Base-by-base conservation (phyloP, 2,113 vertebrate genomes). In the Danionella cerebrum region DNA sequence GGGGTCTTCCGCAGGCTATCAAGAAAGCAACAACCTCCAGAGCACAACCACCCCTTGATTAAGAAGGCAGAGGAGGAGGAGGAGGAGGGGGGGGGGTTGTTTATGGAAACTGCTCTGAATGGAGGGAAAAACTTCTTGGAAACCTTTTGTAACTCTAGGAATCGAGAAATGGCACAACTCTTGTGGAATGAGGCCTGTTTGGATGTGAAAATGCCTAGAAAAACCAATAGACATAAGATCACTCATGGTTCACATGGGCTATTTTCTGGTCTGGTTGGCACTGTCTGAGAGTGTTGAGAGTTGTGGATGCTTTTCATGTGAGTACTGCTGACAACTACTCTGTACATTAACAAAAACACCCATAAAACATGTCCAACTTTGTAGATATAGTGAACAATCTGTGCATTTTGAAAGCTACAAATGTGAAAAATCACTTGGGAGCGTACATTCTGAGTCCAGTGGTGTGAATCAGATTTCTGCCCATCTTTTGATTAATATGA, bases 401-500 rank as follows among this genome's bases (percentile, higher is more conserved):
- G 1, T 21, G n/a, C 29, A 18, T 22, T 31, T 10, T 10, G 14
- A 41, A 16, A 24, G 19, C 12, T 47, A 18, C 5, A 9, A 65
- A 14, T 21, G 39, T 19, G 4, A 42, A 29, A 8, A 14, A 10
- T 5, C 18, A 47, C 36, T 27, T 29, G 41, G n/a, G 24, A 65
- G 45, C n/a, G 19, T 18, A n/a, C 69, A 13, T 36, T 35, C 13
- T 16, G 11, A 6, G 6, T 12, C 22, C 36, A 36, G 64, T 36
- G 25, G 63, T 27, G 50, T 51, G 67, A 70, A 76, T 77, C 11
- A 55, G 73, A 67, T 73, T 68, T 60, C 19, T 33, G 65, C 69
- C 71, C 70, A 80, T 80, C 74, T 82, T 72, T 69, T 76, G 73
- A 76, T 82, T 75, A 53, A 83, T 82, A 70, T 74, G 69, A 79